Evolutionary conservation across 2,888 invertebrate genomes (phyloP), one percentile per base, ranked within the genome.

Genomic region (Eretmocerus hayati): DNA sequence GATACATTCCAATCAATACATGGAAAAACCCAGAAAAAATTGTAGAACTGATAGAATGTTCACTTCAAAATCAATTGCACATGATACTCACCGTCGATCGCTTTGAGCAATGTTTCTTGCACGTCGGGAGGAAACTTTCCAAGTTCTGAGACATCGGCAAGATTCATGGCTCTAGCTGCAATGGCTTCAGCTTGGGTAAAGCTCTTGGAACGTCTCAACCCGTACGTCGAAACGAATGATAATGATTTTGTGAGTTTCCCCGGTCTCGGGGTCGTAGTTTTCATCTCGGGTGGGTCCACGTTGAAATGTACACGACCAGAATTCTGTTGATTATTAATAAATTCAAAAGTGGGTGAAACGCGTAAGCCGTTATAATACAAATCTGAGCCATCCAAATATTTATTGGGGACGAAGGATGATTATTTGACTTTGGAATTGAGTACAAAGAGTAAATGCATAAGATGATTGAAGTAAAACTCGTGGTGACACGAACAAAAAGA

Each of bases 151-250:
- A 84, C 81, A 55, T 85, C 85, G 4, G 68, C 60, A 33, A 67
- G 63, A 37, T 62, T 65, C 40, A 65, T 61, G 2, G 84, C 82
- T 23, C 84, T 84, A 26, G 82, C 70, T 4, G 77, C 74, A 36
- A 80, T 63, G 11, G 84, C 81, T 63, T 89, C 88, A 0, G 87
- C 82, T 1, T 87, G 83, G 9, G 86, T 87, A 59, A 90, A 71
- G 48, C 89, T 89, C 71, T 89, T 90, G 52, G 89, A 89, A 40
- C 90, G 78, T 72, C 90, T 89, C 53, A 89, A 69, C n/a, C 78
- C 71, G 39, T 67, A 66, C 23, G 66, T 60, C 2, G 69, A 66
- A 16, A 70, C 64, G 48, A 71, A 71, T 9, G 71, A 69, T 43
- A 65, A 57, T 5, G 71, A 71, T 58, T 71, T 71, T 3, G 62